Base-by-base conservation (phyloP, 2,888 invertebrate species). In the Pemphredon lugubris region DNA sequence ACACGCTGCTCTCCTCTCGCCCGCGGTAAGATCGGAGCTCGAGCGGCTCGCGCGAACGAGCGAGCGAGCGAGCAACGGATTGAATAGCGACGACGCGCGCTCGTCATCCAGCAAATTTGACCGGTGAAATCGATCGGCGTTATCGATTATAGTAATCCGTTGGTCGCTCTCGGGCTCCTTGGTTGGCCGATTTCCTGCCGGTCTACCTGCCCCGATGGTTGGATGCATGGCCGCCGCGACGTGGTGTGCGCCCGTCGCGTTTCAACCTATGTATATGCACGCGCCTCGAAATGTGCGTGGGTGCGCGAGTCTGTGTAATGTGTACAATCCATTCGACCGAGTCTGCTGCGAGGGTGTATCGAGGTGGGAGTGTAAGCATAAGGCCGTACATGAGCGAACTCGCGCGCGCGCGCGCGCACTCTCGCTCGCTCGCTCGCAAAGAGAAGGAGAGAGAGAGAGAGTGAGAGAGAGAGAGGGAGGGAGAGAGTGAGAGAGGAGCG, bases 391-490 rank as follows among this genome's bases (percentile, higher is more conserved):
- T 30, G 13, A n/a, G 50, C 13, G n/a, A 7, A 48, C 7, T 39
- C 7, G 40, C 2, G 37, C 21, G n/a, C 16, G 37, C 16, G 37
- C 47, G 47, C 34, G 23, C 42, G 39, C 55, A 26, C 60, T 11
- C 45, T 14, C 11, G 16, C 40, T 13, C 23, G 21, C 34, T 21
- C 26, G 47, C 44, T 54, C 48, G 53, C 30, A 23, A 23, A 61
- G 54, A 42, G 18, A 9, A 30, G 23, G 0, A n/a, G n/a, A 7
- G 34, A 7, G n/a, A 34, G 34, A 9, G 3, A n/a, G 44, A 32
- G 37, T 21, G 39, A 30, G 59, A 67, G 63, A 87, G 88, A 85
- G 88, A 86, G 11, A 3, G 34, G 34, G 34, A n/a, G 34, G 9
- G 47, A 26, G 16, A 42, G 42, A 42, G 18, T 5, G 9, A 11